These are phyloP conservation scores for Malthinus flaveolus DNA, from an alignment of 2,888 invertebrate species.

Conservation along the genomic window DNA sequence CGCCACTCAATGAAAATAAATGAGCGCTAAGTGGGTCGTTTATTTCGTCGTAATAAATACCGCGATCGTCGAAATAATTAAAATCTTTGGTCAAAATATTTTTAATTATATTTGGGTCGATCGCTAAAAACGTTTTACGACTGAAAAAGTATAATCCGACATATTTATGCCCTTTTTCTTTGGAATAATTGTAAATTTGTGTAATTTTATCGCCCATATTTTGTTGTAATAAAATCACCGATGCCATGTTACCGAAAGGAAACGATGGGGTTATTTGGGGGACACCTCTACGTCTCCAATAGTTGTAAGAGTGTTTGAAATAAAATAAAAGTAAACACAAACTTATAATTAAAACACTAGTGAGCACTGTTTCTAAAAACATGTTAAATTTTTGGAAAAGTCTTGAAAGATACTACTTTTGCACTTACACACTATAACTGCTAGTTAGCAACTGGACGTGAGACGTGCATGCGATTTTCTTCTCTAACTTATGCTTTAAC, in stretches of 20 bases:
- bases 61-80: constrained; percentile 66
- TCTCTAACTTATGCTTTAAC: too few species aligned
- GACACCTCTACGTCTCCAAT: constrained; percentile 65
- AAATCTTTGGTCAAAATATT: constrained; percentile 65
- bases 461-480: too few species aligned
- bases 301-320: constrained; percentile 57
- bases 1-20: constrained; percentile 61
- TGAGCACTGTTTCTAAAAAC: too few species aligned
- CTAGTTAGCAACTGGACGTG: too few species aligned
- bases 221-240: constrained; percentile 59
- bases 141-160: constrained; percentile 67
- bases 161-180: constrained; percentile 48
- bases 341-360: neutral
- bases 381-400: too few species aligned
- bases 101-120: constrained; percentile 65
- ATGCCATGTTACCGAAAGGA: constrained; percentile 65
- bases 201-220: constrained; percentile 66
- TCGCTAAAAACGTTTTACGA: constrained; percentile 63
- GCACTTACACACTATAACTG: too few species aligned
- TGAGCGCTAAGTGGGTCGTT: constrained; percentile 65
- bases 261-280: constrained; percentile 61
- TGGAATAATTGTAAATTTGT: constrained; percentile 61
- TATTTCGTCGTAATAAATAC: constrained; percentile 63
- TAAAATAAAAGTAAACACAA: constrained; percentile 37
- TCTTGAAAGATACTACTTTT: too few species aligned